phyloP scores from a whole-genome alignment of 2,888 invertebrate genomes.

The Yponomeuta cagnagella region DNA sequence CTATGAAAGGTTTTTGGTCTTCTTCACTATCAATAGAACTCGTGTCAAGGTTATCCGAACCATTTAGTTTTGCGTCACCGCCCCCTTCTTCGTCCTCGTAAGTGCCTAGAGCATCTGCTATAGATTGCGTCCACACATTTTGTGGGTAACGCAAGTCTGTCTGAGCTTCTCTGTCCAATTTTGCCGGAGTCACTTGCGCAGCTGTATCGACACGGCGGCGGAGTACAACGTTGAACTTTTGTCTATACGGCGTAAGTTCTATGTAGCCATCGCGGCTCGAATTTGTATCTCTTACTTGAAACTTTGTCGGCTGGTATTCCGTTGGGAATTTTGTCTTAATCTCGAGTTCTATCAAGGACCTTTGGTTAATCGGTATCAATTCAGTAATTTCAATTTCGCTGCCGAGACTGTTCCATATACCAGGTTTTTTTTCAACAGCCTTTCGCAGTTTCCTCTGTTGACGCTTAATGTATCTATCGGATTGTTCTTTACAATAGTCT shows the following conservation, averaged over 20 bases:
- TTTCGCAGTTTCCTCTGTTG: constrained; percentile 75
- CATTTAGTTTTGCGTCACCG: constrained; percentile 18
- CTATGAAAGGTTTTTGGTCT: constrained; percentile 31
- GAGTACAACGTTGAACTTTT: constrained; percentile 73
- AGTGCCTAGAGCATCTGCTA: constrained; percentile 51
- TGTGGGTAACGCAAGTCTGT: constrained; percentile 80
- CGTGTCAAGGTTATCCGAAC: constrained; percentile 23
- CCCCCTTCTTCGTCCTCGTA: constrained; percentile 26
- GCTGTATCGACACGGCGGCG: constrained; percentile 74
- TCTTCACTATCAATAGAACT: constrained; percentile 42
- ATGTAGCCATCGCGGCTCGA: constrained; percentile 81
- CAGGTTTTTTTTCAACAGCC: constrained; percentile 72
- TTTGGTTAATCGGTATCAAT: constrained; percentile 62
- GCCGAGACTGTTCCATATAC: constrained; percentile 77
- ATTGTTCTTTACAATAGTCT: constrained; percentile 69
- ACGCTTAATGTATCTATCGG: constrained; percentile 70
- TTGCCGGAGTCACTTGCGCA: constrained; percentile 74
- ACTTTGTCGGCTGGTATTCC: constrained; percentile 53
- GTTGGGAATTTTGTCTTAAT: constrained; percentile 79
- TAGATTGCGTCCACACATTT: constrained; percentile 82
- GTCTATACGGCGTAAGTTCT: constrained; percentile 77
- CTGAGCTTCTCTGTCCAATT: constrained; percentile 73
- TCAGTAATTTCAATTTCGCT: constrained; percentile 80
- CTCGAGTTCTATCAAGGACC: constrained; percentile 80
- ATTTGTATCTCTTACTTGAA: constrained; percentile 70